Percentiles rank a stretch among this genome's conserved stretches.
Evolutionary conservation across 2,797 vertebrate genomes (phyloP).

Genomic region (Cichlasoma orientale): DNA sequence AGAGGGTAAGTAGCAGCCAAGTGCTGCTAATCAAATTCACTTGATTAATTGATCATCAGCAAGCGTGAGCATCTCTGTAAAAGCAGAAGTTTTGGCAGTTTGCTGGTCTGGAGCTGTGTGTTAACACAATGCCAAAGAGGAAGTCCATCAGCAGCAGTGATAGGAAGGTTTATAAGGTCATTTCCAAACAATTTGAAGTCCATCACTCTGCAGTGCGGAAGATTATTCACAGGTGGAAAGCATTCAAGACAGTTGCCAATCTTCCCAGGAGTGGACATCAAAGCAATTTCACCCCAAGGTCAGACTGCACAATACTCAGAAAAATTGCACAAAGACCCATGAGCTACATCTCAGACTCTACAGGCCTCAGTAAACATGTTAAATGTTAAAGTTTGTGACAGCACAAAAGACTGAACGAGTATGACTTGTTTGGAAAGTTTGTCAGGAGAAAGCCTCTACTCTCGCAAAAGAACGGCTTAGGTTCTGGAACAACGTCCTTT

Average conservation of each 20-base stretch:
- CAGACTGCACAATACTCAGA: background rate
- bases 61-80: background rate
- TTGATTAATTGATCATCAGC: background rate
- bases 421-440: background rate
- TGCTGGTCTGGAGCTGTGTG: background rate
- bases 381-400: background rate
- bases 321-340: background rate
- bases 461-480: too few species aligned
- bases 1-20: background rate
- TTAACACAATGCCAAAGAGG: background rate
- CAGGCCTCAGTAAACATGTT: background rate
- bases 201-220: background rate
- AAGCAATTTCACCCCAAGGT: background rate
- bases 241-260: background rate
- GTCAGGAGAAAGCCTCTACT: background rate
- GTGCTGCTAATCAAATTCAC: background rate
- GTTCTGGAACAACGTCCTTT: too few species aligned
- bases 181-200: background rate
- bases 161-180: background rate
- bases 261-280: background rate
- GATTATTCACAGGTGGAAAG: background rate
- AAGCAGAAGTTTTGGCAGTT: background rate
- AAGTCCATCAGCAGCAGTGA: background rate
- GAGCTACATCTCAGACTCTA: background rate
- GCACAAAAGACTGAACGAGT: background rate